Evolutionary conservation across 2,888 invertebrate genomes (phyloP), one percentile per base, ranked within the genome.

Genomic region (Nysson spinosus): DNA sequence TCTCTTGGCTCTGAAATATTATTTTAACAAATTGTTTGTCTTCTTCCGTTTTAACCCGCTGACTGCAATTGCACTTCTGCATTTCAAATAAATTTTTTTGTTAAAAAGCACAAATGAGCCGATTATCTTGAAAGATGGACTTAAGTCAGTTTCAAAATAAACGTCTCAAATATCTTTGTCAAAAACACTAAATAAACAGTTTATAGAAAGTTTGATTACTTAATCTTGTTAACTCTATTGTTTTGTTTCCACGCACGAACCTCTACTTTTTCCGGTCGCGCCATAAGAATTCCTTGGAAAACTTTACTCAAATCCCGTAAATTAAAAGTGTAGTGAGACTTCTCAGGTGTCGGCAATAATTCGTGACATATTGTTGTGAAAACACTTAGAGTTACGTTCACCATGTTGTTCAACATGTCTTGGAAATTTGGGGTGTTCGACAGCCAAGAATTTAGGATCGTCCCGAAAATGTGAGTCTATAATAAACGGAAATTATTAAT

Each of bases 291-390:
- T 1, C 95, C 95, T 88, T 94, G 93, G 81, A 95, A 94, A 12
- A 96, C 94, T 78, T 95, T 92, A 56, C 95, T 93, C 65, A 97
- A 91, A 85, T 97, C 97, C 12, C 96, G 88, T 75, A 97, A 85
- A 87, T 96, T 97, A 87, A 96, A 97, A 0, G 96, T 93, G 80
- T 97, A 97, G 87, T 96, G 96, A 0, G 95, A 95, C 85, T 96
- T 96, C 16, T 94, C 90, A 0, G 97, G 96, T 0, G 96, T 97
- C 0, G 97, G 96, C 7, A 96, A 88, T 54, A 97, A 88, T 77
- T 94, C 93, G 4, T 89, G 88, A 28, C 92, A 89, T 58, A 94
- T 90, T 0, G 89, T 90, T 37, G 88, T 88, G 87, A 93, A 95
- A 6, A 95, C 90, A 1, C 90, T 89, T 63, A 95, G 87, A 0